Base-by-base conservation (phyloP, 2,888 invertebrate genomes). In the Falcaria lacertinaria region DNA sequence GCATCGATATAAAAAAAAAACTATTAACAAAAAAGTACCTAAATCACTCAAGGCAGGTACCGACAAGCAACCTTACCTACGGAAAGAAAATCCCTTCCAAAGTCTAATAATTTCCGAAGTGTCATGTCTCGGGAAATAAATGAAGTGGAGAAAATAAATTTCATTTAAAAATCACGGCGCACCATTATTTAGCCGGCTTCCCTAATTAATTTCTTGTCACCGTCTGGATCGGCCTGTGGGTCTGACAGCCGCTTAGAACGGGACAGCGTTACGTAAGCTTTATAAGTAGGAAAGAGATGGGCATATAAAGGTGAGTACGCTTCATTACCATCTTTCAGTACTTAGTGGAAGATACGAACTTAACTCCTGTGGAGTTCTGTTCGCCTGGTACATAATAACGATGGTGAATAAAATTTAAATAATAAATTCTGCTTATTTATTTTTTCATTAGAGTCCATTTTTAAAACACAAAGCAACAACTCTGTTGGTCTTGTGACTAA, bases 201-300 rank as follows among this genome's bases (percentile, higher is more conserved):
- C 85, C 86, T 88, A 87, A 88, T 88, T 88, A 88, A 88, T 88
- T 88, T 87, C 87, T 80, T 87, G 87, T 88, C 87, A 87, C 84
- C 81, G 86, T 80, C 83, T 78, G 77, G 74, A 81, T 80, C 78
- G 81, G 76, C 79, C 76, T 77, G 76, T 84, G 86, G 75, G 73
- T 66, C 66, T 87, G 86, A 87, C 87, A 86, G 84, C 72, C 68
- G 60, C 65, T 61, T 56, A 53, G 78, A 80, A 49, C 5, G 62
- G 50, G 80, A 84, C 46, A 48, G 48, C 35, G 22, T 16, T 54
- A 71, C 44, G 32, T 4, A 33, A 34, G 32, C 15, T 5, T 1
- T 6, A 4, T 8, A 14, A 6, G 73, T 33, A 42, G 17, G 54
- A 81, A 33, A 55, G 63, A 59, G 80, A 82, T 41, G 50, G 65